Percentiles rank a stretch among this genome's conserved stretches.
These are phyloP conservation scores for Danio albolineatus DNA, from an alignment of 2,797 vertebrate genomes.

Conservation along the genomic window DNA sequence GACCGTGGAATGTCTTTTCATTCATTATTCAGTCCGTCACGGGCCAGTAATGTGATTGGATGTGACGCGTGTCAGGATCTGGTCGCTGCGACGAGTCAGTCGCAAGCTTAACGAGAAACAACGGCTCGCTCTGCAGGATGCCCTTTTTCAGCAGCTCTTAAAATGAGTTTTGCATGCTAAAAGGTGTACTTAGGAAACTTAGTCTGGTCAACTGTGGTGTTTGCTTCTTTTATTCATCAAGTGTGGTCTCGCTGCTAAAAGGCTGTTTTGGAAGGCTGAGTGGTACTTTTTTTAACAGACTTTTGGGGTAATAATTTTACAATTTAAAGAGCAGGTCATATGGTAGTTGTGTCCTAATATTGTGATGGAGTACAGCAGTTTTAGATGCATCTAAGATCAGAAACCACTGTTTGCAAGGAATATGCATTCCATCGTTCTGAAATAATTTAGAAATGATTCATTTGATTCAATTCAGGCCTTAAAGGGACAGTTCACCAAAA, in stretches of 20 bases:
- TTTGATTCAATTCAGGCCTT: no score
- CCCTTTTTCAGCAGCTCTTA: slow-evolving; percentile 11
- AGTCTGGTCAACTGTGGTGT: slow-evolving; percentile 32
- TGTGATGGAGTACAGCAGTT: no score
- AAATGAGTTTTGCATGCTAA: slow-evolving; percentile 46
- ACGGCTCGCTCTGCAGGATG: slow-evolving; percentile 54
- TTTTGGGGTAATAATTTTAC: background rate
- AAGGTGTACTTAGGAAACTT: slow-evolving; percentile 29
- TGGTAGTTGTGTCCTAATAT: no score
- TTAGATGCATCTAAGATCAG: no score
- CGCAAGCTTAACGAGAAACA: slow-evolving; percentile 64
- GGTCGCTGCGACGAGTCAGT: slow-evolving; percentile 68
- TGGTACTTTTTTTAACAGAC: background rate
- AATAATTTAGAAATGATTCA: no score
- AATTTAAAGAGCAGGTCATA: no score
- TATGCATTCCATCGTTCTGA: no score
- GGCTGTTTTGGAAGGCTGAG: background rate
- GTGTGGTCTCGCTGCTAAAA: background rate
- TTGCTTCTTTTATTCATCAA: slow-evolving; percentile 15
- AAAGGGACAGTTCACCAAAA: no score
- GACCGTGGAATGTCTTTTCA: slow-evolving; percentile 54
- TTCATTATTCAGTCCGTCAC: slow-evolving; percentile 76
- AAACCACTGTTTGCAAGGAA: no score
- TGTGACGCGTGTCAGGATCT: slow-evolving; percentile 73
- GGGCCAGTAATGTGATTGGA: slow-evolving; percentile 73